These are phyloP conservation scores for Muscicapa comitata DNA, from an alignment of 2,797 vertebrate genomes.

Conservation along the genomic window DNA sequence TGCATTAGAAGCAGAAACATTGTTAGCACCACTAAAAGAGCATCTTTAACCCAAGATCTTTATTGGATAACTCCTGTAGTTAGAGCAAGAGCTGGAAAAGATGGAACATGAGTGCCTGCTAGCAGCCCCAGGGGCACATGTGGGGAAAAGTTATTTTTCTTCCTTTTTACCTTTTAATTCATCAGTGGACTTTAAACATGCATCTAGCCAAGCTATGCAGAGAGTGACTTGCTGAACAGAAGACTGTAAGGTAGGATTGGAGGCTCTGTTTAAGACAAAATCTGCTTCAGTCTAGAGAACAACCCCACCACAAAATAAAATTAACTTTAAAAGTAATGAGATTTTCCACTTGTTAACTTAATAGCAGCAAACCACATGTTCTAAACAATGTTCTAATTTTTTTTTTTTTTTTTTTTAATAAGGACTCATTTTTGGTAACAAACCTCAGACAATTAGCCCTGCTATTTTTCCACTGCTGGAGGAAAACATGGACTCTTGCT, in stretches of 20 bases:
- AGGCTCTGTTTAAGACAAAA: conserved; percentile 7
- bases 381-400: conserved; percentile 1
- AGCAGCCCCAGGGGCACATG: neutral
- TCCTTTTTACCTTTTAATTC: neutral
- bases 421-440: conserved; percentile 34
- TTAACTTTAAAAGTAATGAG: conserved; percentile 60
- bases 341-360: conserved; percentile 63
- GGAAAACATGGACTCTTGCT: neutral
- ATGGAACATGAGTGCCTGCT: neutral
- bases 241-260: conserved; percentile 1
- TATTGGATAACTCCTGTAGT: neutral
- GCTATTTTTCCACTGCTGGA: conserved; percentile 40
- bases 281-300: conserved; percentile 13
- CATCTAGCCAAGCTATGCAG: neutral
- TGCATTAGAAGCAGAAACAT: neutral
- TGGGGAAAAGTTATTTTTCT: neutral
- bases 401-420: neutral
- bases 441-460: conserved; percentile 6
- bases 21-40: neutral
- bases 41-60: neutral
- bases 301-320: conserved; percentile 56
- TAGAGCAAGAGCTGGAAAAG: neutral
- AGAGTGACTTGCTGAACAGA: neutral
- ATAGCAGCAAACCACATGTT: conserved; percentile 55
- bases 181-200: neutral